Evolutionary conservation across 2,113 vertebrate genomes (phyloP), one percentile per base, ranked within the genome.

Genomic region (Etheostoma spectabile): DNA sequence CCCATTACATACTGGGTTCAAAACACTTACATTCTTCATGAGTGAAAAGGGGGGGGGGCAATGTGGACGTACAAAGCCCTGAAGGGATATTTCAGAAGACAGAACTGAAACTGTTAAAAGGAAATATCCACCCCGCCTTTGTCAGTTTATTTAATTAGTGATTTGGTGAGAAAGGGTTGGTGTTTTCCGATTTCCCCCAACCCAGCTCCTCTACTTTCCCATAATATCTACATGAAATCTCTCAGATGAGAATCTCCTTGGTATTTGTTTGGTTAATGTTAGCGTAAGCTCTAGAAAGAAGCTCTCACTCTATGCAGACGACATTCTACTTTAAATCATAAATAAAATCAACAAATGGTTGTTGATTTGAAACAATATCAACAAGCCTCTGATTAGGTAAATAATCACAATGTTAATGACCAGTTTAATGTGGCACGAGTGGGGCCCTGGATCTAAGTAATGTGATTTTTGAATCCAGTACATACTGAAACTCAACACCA

Each of bases 1-100:
- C 16, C 15, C n/a, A 7, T 69, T 33, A 62, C 22, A 48, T 0
- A 21, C 8, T 6, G 4, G 27, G 14, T 67, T 84, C 51, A 18
- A 84, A 21, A 61, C 63, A 57, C 78, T 79, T 69, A 84, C 80
- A 86, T 82, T 86, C 69, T 62, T 70, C 62, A 45, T 21, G 59
- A 84, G 68, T 70, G 61, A 70, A 51, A 53, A 42, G 35, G 3
- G 27, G 19, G 27, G 19, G 57, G 30, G 27, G 0, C 3, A 56
- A 84, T 1, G 49, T 49, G 48, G 33, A 66, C 6, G 1, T 76
- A 63, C 1, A 21, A 46, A 68, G 49, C 73, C 42, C 45, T 1
- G 42, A 21, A 45, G 46, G 21, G 35, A 65, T 56, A 53, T 15
- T 57, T 68, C 38, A 49, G 22, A 77, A 21, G 24, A 61, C 51